phyloP scores from a whole-genome alignment of 37 sponge, comb jelly and placozoan species.

The Halisarca cf. caerulea region DNA sequence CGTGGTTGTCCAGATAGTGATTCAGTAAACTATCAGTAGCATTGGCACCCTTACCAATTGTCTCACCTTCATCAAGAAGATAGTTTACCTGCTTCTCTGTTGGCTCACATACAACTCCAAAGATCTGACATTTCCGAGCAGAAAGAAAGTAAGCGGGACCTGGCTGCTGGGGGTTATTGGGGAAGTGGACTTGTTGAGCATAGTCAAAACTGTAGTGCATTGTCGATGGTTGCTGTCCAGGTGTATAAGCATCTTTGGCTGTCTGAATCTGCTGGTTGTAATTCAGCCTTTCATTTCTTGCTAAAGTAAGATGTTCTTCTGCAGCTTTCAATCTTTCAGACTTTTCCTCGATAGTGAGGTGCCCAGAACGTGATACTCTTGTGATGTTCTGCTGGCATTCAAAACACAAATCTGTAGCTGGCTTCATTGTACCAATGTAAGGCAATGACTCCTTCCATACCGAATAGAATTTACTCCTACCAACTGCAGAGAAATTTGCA shows the following conservation, averaged over 20 bases:
- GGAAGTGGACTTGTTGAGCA: constrained; percentile 21
- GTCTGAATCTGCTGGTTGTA: background rate
- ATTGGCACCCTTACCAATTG: constrained; percentile 35
- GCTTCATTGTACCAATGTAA: constrained; percentile 13
- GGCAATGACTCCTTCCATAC: constrained; percentile 6
- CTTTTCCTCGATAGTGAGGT: constrained; percentile 18
- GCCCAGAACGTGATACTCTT: background rate
- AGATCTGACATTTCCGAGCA: constrained; percentile 20
- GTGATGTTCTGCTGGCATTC: constrained; percentile 18
- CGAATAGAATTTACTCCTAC: background rate
- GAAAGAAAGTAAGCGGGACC: constrained; percentile 30
- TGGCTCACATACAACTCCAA: constrained; percentile 34
- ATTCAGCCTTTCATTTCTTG: background rate
- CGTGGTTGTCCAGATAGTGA: constrained; percentile 11
- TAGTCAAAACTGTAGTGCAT: constrained; percentile 43
- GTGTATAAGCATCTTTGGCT: background rate
- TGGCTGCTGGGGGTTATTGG: constrained; percentile 31
- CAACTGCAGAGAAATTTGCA: too few relatives aligned
- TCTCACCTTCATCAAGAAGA: constrained; percentile 18
- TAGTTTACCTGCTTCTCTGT: constrained; percentile 20
- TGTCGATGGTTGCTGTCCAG: background rate
- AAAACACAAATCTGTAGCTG: constrained; percentile 28
- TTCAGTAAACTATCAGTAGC: constrained; percentile 1
- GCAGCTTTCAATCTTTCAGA: background rate
- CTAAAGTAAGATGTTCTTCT: background rate